Evolutionary conservation across 2,797 vertebrate species (phyloP), one percentile per base, ranked within the genome.

Genomic region (Liparis tanakae): DNA sequence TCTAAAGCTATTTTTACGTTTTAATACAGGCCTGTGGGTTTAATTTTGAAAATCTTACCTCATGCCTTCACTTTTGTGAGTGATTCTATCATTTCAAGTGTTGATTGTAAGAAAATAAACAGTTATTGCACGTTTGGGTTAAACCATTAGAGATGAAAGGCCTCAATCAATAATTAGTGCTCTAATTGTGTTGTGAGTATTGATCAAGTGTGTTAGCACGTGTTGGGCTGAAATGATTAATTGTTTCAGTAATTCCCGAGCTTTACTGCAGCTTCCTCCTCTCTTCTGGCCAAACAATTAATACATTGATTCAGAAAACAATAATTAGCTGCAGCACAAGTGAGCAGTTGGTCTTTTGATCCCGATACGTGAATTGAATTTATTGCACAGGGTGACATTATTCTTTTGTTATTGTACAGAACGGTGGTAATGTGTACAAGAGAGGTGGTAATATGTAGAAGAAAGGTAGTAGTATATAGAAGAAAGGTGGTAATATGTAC

Each of bases 161-260:
- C 18, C 5, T 30, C 41, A 56, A 69, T 66, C 56, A 75, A 22
- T 66, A 14, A 55, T 13, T 8, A 20, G 33, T 15, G 54, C 30
- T 36, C 37, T 44, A 64, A 72, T 44, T 70, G 41, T 25, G 59
- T 48, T 59, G 15, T 70, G 8, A 33, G 8, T 59, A 72, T 61
- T 61, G 74, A 67, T 10, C 37, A 76, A 43, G 14, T 17, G 51
- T 55, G 18, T 22, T 30, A 6, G 44, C 10, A 7, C 37, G 39
- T 39, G 39, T 46, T 3, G 14, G 33, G 13, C 10, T 39, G 10
- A 50, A 59, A 51, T 17, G 1, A 48, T n/a, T 10, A 20, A 20
- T 50, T 20, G 48, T 20, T 18, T 46, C 2, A 46, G 6, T 46
- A 18, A 43, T 59, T 37, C 17, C 8, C 55, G 34, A 56, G n/a